phyloP scores from a whole-genome alignment of 2,888 invertebrate species.

The Orthosia gracilis region DNA sequence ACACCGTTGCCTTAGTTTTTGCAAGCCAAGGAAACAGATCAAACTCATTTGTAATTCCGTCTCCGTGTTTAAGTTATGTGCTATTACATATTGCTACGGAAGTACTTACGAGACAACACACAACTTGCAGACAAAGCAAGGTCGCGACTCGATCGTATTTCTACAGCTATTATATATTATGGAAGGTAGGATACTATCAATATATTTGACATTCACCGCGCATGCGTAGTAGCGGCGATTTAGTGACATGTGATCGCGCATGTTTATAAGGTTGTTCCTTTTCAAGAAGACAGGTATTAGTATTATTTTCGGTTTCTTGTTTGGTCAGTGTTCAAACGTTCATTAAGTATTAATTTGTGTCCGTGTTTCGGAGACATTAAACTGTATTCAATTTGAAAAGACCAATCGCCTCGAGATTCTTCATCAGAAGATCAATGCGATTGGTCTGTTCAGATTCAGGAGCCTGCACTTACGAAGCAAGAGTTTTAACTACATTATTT shows the following conservation, averaged over 20 bases:
- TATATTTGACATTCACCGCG: slow-evolving; percentile 28
- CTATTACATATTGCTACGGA: slow-evolving; percentile 35
- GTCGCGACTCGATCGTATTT: slow-evolving; percentile 21
- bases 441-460: background rate
- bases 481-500: too few species aligned
- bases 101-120: slow-evolving; percentile 25
- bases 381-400: background rate
- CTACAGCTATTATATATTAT: background rate
- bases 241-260: slow-evolving; percentile 15
- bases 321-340: background rate
- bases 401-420: background rate
- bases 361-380: too few species aligned
- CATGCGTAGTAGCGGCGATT: slow-evolving; percentile 1
- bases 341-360: too few species aligned
- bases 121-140: slow-evolving; percentile 46
- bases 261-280: background rate
- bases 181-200: background rate
- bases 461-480: too few species aligned
- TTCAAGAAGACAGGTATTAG: background rate
- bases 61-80: background rate
- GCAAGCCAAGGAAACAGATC: background rate
- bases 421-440: too few species aligned
- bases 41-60: background rate
- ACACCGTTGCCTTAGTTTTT: background rate
- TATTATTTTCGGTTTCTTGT: background rate